Base-by-base conservation (phyloP, 64 coral and sea anemone species). In the Astreopora myriophthalma region DNA sequence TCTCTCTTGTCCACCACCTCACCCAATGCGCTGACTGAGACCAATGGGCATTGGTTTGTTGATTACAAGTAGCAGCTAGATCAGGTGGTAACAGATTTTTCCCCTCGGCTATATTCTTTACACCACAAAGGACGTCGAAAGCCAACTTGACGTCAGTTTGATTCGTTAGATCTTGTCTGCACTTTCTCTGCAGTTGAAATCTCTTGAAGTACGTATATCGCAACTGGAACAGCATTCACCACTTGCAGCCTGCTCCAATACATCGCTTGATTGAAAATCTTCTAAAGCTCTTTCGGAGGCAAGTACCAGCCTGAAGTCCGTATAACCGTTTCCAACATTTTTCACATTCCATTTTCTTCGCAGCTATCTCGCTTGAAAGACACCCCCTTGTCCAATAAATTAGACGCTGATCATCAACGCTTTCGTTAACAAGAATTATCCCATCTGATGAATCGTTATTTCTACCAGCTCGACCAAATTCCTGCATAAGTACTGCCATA, bases 201-300 rank as follows among this genome's bases (percentile, higher is more conserved):
- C 14, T 84, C 48, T 61, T 23, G 22, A 22, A 2, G 34, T 20
- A 14, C 29, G 22, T 16, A 87, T 33, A n/a, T 83, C 70, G 37
- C 92, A 94, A 24, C 92, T 89, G 19, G 75, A 42, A 64, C 92
- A 94, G 76, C 92, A 94, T 26, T 76, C 65, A 26, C 27, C 51
- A 3, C 48, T 85, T 12, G 40, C 6, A 19, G 73, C 27, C 20
- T 79, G 23, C 38, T 93, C 35, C 11, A 93, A 25, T 11, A 61
- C 32, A 27, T 87, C 46, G 1, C 12, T 58, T 32, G 68, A 30
- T n/a, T 71, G 40, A 46, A 46, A 11, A 11, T 3, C n/a, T n/a
- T n/a, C n/a, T n/a, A n/a, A n/a, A n/a, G n/a, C n/a, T n/a, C n/a
- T n/a, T n/a, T n/a, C n/a, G n/a, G n/a, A n/a, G n/a, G n/a, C n/a